Conservation (phyloP, 2,797 vertebrate genomes). For the Girardinus metallicus region DNA sequence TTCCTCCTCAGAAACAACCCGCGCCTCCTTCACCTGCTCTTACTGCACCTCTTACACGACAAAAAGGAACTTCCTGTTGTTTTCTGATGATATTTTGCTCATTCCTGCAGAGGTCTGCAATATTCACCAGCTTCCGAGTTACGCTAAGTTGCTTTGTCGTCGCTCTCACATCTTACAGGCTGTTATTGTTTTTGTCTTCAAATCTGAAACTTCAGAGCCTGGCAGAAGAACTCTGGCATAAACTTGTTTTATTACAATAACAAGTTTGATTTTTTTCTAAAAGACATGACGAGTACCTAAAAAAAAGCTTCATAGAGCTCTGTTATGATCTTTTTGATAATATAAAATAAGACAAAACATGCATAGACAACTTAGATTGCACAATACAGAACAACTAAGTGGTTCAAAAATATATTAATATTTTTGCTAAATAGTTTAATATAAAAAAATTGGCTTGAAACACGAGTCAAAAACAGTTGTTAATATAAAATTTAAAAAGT, state of each 20-base stretch:
- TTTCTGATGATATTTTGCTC: conserved; percentile 4
- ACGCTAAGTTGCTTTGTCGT: background rate
- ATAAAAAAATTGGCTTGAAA: background rate
- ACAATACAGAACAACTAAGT: background rate
- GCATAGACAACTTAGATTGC: background rate
- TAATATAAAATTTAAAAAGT: background rate
- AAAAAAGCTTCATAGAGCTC: background rate
- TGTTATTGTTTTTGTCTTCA: background rate
- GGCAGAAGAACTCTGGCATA: background rate
- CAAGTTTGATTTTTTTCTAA: background rate
- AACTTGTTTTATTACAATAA: background rate
- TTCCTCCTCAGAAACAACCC: conserved; percentile 17
- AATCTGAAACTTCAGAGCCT: background rate
- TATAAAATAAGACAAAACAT: background rate
- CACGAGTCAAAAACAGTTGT: background rate
- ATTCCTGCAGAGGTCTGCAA: background rate
- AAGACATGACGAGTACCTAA: background rate
- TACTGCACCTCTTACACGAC: background rate
- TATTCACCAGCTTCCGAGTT: background rate
- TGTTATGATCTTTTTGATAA: background rate
- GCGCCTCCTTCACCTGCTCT: conserved; percentile 8
- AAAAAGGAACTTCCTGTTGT: conserved; percentile 3
- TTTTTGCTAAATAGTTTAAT: background rate
- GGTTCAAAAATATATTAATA: background rate
- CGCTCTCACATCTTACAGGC: background rate